Evolutionary conservation across 2,113 vertebrate genomes (phyloP).

Genomic region (Sialia sialis): DNA sequence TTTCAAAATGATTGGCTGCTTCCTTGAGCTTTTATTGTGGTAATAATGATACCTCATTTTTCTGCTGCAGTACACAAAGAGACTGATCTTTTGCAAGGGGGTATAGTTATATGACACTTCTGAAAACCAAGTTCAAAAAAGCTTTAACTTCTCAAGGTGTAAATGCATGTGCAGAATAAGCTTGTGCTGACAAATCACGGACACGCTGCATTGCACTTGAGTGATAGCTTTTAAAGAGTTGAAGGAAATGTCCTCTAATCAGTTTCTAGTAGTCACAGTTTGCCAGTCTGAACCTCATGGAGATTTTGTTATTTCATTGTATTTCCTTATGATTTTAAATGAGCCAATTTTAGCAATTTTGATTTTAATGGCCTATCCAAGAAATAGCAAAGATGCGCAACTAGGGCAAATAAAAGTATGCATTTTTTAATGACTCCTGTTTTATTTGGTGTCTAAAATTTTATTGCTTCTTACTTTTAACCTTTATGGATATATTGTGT

Average conservation of each 20-base stretch:
- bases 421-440: neutral
- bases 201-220: neutral
- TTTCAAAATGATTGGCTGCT: neutral
- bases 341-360: neutral
- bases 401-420: neutral
- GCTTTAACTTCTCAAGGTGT: neutral
- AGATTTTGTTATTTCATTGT: neutral
- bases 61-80: neutral
- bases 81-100: neutral
- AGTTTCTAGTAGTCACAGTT: neutral
- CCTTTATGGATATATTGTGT: neutral
- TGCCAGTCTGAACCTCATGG: neutral
- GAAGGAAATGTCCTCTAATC: neutral
- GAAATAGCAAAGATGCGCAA: neutral
- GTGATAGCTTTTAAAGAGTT: neutral
- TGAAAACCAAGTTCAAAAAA: neutral
- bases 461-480: neutral
- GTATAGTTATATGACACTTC: neutral
- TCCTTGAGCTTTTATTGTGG: neutral
- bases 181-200: neutral
- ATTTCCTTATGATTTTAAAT: neutral
- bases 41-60: neutral
- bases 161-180: neutral
- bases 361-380: neutral
- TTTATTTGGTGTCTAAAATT: neutral